Evolutionary conservation across 2,888 invertebrate species (phyloP).

Genomic region (Acrocyrtus sp.): DNA sequence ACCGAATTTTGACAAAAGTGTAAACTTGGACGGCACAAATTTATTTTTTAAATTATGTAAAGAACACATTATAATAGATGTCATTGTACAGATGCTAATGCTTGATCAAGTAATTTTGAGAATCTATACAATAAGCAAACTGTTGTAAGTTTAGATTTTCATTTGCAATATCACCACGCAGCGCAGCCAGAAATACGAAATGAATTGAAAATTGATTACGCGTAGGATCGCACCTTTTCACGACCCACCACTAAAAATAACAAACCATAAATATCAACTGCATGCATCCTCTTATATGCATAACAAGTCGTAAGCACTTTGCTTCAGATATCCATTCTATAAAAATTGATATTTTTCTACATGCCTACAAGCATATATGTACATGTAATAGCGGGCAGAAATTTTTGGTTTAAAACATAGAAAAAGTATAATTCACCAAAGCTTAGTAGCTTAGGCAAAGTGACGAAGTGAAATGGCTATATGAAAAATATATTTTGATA

Average conservation of each 20-base stretch:
- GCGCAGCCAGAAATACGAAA: constrained; percentile 23
- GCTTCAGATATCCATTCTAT: background rate
- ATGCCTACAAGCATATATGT: background rate
- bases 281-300: no score
- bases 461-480: background rate
- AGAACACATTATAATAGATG: background rate
- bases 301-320: no score
- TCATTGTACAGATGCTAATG: background rate
- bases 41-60: background rate
- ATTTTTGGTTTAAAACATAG: no score
- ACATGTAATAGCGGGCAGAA: no score
- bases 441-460: no score
- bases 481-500: constrained; percentile 9
- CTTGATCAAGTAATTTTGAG: background rate
- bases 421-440: no score
- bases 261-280: background rate
- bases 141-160: background rate
- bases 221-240: constrained; percentile 5
- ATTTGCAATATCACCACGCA: constrained; percentile 8
- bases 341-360: background rate
- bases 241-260: background rate
- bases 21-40: background rate
- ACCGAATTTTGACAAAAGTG: no score
- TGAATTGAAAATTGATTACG: constrained; percentile 23
- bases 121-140: background rate